Base-by-base conservation (phyloP, 2,113 vertebrate species). In the Lota lota region DNA sequence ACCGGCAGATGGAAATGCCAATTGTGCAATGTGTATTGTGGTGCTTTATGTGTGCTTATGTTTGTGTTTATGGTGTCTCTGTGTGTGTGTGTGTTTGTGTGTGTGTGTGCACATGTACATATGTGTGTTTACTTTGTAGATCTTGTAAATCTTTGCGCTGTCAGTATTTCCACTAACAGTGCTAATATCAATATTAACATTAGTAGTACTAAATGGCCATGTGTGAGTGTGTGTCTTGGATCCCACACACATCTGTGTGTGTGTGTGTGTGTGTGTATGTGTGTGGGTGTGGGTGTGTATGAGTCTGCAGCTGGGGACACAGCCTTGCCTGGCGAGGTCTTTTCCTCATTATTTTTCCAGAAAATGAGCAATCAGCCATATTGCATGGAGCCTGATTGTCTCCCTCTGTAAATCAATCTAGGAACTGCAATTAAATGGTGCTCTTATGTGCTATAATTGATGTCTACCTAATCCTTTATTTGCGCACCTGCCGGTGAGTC, bases 381-480 rank as follows among this genome's bases (percentile, higher is more conserved):
- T 83, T 90, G 89, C 87, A 77, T 66, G 69, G 81, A 73, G 82
- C 83, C 83, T 88, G 90, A 91, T 91, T 90, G 88, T 91, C 87
- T 92, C 81, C 82, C 88, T 85, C 86, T 84, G 87, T 90, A 92
- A 92, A 91, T 93, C 91, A 92, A 88, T 90, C 88, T 87, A 85
- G 86, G 87, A 90, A 91, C 88, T 88, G 91, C 89, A 92, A 92
- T 93, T 92, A 92, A 90, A 92, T 91, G 88, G 84, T 88, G 81
- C 92, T 92, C 91, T 92, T 92, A 92, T 90, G 90, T 88, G 79
- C 85, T 85, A 87, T 92, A 93, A 92, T 92, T 91, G 89, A 92
- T 88, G 90, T 87, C 90, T 88, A 82, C 83, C 90, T 93, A 92
- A 93, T 92, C 92, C 91, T 92, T 93, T 93, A 93, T 92, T 92